Conservation (phyloP, 2,888 invertebrate genomes). For the Nomada ruficornis region DNA sequence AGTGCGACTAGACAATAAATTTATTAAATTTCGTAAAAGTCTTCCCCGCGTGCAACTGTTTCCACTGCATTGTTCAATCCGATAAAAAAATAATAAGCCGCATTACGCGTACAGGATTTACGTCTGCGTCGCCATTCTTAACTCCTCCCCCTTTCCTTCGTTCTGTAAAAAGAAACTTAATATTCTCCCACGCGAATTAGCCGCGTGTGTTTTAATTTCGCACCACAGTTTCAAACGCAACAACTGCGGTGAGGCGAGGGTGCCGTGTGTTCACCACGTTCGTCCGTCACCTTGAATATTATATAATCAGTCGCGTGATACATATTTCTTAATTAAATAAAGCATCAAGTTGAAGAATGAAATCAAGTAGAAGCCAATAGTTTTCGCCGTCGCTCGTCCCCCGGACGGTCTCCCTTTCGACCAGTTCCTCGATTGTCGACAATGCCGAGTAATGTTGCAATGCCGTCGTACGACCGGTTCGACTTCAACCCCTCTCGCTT, state of each 20-base stretch:
- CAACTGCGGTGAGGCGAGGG: background rate
- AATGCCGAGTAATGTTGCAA: slow-evolving; percentile 68
- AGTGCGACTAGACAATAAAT: no score
- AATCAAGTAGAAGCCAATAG: slow-evolving; percentile 79
- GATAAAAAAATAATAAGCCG: no score
- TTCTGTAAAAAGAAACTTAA: no score
- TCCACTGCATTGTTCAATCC: no score
- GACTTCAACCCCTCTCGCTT: slow-evolving; percentile 63
- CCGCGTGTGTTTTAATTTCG: slow-evolving; percentile 70
- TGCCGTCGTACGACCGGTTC: slow-evolving; percentile 72
- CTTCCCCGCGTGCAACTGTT: no score
- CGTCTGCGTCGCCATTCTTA: no score
- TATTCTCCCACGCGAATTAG: slow-evolving; percentile 55
- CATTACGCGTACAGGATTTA: no score
- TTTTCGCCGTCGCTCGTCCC: slow-evolving; percentile 62
- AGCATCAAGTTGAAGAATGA: slow-evolving; percentile 79
- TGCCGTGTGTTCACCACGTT: background rate
- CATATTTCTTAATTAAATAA: slow-evolving; percentile 82
- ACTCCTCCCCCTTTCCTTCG: no score
- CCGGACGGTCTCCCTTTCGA: slow-evolving; percentile 44
- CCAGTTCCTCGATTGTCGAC: slow-evolving; percentile 69
- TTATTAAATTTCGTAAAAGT: no score
- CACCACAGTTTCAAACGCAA: background rate
- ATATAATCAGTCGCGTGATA: slow-evolving; percentile 66
- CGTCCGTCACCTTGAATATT: slow-evolving; percentile 32